Evolutionary conservation across 2,113 vertebrate genomes (phyloP), one percentile per base, ranked within the genome.

Genomic region (Meriones unguiculatus): DNA sequence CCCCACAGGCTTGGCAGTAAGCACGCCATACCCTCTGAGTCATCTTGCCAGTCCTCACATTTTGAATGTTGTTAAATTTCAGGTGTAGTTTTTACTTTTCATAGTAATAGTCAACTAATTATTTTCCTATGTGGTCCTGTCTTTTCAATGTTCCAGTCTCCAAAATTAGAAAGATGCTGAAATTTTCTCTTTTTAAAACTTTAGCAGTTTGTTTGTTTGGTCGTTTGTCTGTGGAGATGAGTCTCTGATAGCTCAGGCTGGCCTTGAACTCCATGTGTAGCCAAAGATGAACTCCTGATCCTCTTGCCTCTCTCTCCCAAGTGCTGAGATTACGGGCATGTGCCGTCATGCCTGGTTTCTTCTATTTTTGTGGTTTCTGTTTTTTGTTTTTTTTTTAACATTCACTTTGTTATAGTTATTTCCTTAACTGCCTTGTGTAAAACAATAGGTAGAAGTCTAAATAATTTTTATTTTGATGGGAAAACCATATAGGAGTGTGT

Each of bases 91-190:
- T 77, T 94, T 46, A 70, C 67, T 91, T 87, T 89, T 77, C 87
- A 57, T 76, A 35, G 90, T 91, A 94, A 57, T 70, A 38, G 35
- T 93, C 59, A 93, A 64, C 15, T 65, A 24, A 20, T 15, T 73
- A 28, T 82, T 96, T 91, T 78, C n/a, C 69, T 89, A 2, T 85
- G 75, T 38, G 52, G 81, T 81, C 30, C 78, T 93, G 18, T 38
- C 59, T 78, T 10, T 92, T 87, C 30, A 59, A 12, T 73, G 38
- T 22, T 92, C 81, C 50, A 76, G 91, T 91, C 62, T 86, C 12
- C 54, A 89, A 77, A 80, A 87, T 87, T 57, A 91, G 52, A 97
- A 95, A 90, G 82, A 94, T n/a, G 70, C 22, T 73, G 65, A 82
- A 2, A 35, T 97, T 46, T 77, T 86, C 17, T 62, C 28, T 50